Conservation (phyloP, 2,888 invertebrate species). For the Diarsia mendica region DNA sequence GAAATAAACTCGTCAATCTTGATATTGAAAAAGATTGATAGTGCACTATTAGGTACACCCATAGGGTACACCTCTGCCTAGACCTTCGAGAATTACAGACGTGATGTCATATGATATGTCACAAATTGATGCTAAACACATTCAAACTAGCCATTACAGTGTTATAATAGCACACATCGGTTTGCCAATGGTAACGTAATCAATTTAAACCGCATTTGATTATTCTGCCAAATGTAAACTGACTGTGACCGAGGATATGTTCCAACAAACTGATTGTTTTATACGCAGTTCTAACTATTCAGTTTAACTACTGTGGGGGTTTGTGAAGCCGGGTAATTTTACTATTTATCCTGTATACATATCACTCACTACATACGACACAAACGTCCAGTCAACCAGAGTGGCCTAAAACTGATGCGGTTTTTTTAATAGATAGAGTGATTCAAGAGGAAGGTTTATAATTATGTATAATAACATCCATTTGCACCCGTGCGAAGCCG, state of each 20-base stretch:
- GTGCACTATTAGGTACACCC: too few relatives aligned
- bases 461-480: too few relatives aligned
- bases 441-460: too few relatives aligned
- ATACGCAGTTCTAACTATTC: neutral
- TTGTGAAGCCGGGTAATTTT: neutral
- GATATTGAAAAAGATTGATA: too few relatives aligned
- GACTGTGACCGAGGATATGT: neutral
- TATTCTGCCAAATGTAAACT: slow-evolving; percentile 13
- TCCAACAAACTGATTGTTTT: slow-evolving; percentile 21
- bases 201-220: slow-evolving; percentile 21
- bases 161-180: slow-evolving; percentile 6
- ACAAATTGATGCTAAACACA: slow-evolving; percentile 2
- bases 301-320: neutral
- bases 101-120: neutral
- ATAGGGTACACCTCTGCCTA: neutral
- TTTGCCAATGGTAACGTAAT: slow-evolving; percentile 10
- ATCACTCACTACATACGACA: too few relatives aligned
- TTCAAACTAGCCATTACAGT: neutral
- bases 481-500: too few relatives aligned
- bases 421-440: too few relatives aligned
- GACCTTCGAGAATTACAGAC: neutral
- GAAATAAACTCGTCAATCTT: too few relatives aligned
- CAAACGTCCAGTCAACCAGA: too few relatives aligned
- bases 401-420: too few relatives aligned
- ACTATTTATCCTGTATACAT: neutral